Evolutionary conservation across 2,113 vertebrate genomes (phyloP).

Genomic region (Muntiacus reevesi): DNA sequence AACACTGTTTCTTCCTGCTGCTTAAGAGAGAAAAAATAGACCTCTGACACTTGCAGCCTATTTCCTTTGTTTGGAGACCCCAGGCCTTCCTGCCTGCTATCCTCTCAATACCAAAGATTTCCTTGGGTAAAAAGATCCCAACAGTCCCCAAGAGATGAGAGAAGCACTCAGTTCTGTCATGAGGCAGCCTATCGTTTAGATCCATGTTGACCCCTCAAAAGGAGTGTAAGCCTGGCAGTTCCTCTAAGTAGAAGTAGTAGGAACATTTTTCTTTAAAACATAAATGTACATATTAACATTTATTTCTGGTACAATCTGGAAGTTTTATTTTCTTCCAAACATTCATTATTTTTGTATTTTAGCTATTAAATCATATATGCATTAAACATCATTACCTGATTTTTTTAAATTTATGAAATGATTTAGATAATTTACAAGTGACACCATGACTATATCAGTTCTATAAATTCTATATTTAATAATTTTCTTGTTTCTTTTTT

Average conservation of each 20-base stretch:
- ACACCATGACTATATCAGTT: background rate
- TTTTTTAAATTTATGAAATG: background rate
- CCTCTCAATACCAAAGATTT: background rate
- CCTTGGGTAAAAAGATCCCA: background rate
- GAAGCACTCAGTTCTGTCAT: background rate
- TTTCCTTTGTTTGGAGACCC: background rate
- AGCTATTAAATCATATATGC: background rate
- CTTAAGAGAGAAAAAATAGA: background rate
- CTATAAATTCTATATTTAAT: background rate
- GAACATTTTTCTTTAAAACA: background rate
- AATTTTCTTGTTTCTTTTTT: slow-evolving; percentile 47
- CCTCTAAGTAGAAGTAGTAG: background rate
- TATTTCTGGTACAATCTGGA: background rate
- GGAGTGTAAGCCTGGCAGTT: background rate
- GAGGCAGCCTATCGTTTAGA: background rate
- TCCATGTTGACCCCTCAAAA: background rate
- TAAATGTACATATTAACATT: background rate
- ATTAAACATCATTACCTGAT: slow-evolving; percentile 6
- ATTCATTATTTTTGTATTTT: slow-evolving; percentile 12
- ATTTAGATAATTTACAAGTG: background rate
- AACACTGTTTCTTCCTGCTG: background rate
- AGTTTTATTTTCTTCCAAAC: slow-evolving; percentile 12
- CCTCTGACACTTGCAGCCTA: background rate
- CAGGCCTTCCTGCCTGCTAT: background rate
- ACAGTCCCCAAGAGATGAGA: background rate